Base-by-base conservation (phyloP, 2,113 vertebrate genomes). In the Asarcornis scutulata region DNA sequence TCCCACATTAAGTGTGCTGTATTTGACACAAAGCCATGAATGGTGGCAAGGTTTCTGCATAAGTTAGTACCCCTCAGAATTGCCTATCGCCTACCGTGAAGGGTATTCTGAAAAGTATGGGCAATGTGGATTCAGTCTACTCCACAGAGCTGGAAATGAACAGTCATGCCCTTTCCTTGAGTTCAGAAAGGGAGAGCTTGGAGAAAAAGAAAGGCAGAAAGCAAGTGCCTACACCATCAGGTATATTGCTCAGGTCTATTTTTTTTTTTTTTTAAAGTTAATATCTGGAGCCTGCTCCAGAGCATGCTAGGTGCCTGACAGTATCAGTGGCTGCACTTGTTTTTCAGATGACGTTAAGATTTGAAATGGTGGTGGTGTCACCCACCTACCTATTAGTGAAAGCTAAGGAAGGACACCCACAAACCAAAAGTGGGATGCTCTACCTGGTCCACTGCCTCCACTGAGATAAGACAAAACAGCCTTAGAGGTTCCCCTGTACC, bases 221-320 rank as follows among this genome's bases (percentile, higher is more conserved):
- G 1, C 3, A 86, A 77, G 3, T 5, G 21, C 6, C n/a, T 42
- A 25, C 11, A 22, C n/a, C 40, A 7, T 17, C 55, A 32, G 6
- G 5, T 23, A 52, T 82, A 18, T 34, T 40, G 1, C 42, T 64
- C 8, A 32, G 6, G 6, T 53, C 27, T 71, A 6, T 23, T 40
- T 40, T 40, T 40, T 40, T 40, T 40, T 40, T 12, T 40, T 71
- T 50, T 42, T 13, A 59, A 81, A 16, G 11, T 69, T 93, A 58
- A 17, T n/a, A 53, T 4, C 34, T 50, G 48, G n/a, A 82, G 7
- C 55, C 40, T 26, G 8, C 56, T 77, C 55, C 36, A 36, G 36
- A 81, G 50, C 17, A 25, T 0, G 0, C 11, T 50, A 40, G 44
- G 48, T 36, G 27, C 6, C 26, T 53, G 50, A 5, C 27, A 27